Conservation (phyloP, 2,113 vertebrate genomes). For the Atherinomorus stipes region DNA sequence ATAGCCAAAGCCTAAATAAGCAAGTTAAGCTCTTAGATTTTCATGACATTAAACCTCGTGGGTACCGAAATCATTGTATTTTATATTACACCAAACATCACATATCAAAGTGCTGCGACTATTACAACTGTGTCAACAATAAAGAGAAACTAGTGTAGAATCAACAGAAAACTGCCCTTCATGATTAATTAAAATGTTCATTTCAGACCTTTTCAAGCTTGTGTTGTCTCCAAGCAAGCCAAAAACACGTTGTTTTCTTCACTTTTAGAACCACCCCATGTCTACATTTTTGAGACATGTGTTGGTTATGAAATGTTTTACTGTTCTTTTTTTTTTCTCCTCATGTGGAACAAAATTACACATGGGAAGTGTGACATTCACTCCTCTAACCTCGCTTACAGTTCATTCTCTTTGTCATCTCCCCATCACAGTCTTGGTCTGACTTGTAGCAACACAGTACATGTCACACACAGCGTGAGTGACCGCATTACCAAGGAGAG, state of each 20-base stretch:
- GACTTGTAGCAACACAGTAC: constrained; percentile 13
- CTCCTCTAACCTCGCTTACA: not conserved
- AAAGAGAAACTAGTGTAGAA: constrained; percentile 9
- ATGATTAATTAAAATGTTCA: constrained; percentile 38
- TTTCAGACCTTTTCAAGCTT: constrained; percentile 13
- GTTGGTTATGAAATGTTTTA: not conserved
- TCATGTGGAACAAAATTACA: not conserved
- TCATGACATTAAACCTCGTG: no score
- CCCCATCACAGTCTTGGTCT: not conserved
- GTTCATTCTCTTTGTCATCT: constrained; percentile 11
- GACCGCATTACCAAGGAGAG: constrained; percentile 60
- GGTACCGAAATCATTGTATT: no score
- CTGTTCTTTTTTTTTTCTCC: not conserved
- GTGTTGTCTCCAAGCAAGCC: not conserved
- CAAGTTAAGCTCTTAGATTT: no score
- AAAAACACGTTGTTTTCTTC: no score
- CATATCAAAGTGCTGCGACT: not conserved
- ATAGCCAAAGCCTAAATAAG: no score
- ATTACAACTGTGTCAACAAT: constrained; percentile 12
- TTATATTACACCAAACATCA: no score
- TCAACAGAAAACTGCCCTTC: constrained; percentile 5
- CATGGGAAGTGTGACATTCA: constrained; percentile 13
- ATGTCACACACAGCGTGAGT: constrained; percentile 36
- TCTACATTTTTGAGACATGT: no score
- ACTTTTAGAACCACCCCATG: no score